Conservation (phyloP, 2,797 vertebrate genomes). For the Scleropages formosus region DNA sequence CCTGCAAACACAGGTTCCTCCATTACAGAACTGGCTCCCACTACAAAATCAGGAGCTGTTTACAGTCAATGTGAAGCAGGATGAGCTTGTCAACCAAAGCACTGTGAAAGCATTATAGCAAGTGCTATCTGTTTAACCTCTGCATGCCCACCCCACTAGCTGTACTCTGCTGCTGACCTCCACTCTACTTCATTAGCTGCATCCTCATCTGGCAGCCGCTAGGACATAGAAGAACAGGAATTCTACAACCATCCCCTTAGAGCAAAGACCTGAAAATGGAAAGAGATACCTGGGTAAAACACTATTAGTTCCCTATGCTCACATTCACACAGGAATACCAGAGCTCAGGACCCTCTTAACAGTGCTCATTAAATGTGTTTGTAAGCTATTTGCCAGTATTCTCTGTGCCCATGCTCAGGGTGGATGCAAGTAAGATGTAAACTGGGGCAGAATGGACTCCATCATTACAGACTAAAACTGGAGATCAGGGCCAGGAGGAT, state of each 20-base stretch:
- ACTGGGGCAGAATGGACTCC: too few relatives aligned
- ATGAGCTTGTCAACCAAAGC: too few relatives aligned
- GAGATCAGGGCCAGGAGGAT: too few relatives aligned
- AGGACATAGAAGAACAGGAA: conserved; percentile 41
- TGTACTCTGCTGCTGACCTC: conserved; percentile 2
- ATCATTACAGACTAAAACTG: too few relatives aligned
- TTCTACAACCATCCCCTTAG: conserved; percentile 51
- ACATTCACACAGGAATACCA: conserved; percentile 46
- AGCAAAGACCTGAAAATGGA: conserved; percentile 57
- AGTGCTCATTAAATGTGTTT: neutral
- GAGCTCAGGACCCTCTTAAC: neutral
- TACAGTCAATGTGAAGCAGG: neutral
- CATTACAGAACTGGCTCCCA: too few relatives aligned
- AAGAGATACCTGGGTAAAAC: conserved; percentile 55
- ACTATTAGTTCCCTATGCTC: conserved; percentile 59
- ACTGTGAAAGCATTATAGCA: conserved; percentile 54
- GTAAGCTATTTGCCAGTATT: neutral
- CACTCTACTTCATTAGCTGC: conserved; percentile 19
- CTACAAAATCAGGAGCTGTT: neutral
- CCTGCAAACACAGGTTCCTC: neutral
- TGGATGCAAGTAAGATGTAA: too few relatives aligned
- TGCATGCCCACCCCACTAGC: conserved; percentile 43
- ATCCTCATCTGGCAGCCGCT: conserved; percentile 5
- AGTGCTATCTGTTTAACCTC: conserved; percentile 65
- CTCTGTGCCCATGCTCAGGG: neutral